Base-by-base conservation (phyloP, 2,113 vertebrate genomes). In the Struthidea cinerea region DNA sequence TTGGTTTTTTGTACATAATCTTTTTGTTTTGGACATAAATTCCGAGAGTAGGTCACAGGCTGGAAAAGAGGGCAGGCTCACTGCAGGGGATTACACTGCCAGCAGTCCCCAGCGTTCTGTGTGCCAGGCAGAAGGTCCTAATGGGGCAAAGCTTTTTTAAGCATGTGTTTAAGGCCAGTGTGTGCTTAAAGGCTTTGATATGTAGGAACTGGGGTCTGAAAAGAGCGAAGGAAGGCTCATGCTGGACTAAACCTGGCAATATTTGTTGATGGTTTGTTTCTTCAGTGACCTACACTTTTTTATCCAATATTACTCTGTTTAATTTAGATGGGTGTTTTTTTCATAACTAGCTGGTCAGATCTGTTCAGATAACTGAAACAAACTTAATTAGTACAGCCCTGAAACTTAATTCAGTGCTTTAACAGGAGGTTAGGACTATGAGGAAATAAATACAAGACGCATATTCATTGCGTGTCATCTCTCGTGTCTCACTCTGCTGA, bases 211-310 rank as follows among this genome's bases (percentile, higher is more conserved):
- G 74, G 64, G 83, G 41, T 50, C 77, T 93, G 84, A 64, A 35
- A 33, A 67, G 44, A 86, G 68, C 60, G 52, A 35, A 59, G 71
- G n/a, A 32, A 91, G 52, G 53, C 74, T 93, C 46, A 6, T 2
- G 11, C 55, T 47, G 71, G 50, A 89, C 63, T 70, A 76, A 81
- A 89, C 57, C 44, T 79, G 61, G 20, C 49, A 41, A 3, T 84
- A 71, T 82, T 94, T 93, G 61, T 92, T 64, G 74, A 33, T 78
- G 39, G 32, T 67, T 94, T 90, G 26, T 92, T 93, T 93, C 61
- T 85, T 87, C 49, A 21, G 16, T 84, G 84, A 64, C 77, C 81
- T 91, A 57, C 13, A 17, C 74, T 71, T 84, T 50, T 60, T 90
- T 52, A 55, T 57, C 19, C 42, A 41, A 1, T 75, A 37, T 74